Evolutionary conservation across 2,888 invertebrate genomes (phyloP).

Genomic region (Gymnocheta viridis): DNA sequence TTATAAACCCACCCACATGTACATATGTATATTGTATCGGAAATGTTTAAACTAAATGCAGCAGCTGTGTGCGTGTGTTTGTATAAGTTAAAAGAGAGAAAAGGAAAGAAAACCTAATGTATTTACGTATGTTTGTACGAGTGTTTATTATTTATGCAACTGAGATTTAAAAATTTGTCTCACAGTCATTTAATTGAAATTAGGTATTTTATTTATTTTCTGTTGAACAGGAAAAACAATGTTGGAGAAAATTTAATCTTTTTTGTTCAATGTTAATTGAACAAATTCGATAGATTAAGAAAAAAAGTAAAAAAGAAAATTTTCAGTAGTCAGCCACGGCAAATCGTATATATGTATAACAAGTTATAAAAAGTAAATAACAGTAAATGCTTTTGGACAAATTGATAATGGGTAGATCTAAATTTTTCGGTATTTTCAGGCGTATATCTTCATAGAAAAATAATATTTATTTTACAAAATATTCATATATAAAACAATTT

Average conservation of each 20-base stretch:
- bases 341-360: too few species aligned
- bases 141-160: constrained; percentile 25
- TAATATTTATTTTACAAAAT: too few species aligned
- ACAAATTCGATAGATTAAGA: neutral
- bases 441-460: too few species aligned
- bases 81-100: neutral
- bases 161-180: constrained; percentile 58
- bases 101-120: constrained; percentile 29
- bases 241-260: constrained; percentile 24
- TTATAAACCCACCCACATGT: neutral
- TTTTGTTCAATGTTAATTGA: neutral
- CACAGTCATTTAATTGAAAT: constrained; percentile 65
- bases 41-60: constrained; percentile 31
- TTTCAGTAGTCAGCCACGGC: too few species aligned
- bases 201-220: constrained; percentile 34
- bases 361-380: too few species aligned
- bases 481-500: too few species aligned
- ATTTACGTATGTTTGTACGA: neutral
- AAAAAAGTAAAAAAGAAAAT: too few species aligned
- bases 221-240: neutral
- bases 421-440: too few species aligned
- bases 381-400: too few species aligned
- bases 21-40: constrained; percentile 39
- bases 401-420: too few species aligned
- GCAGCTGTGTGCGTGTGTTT: neutral